These are phyloP conservation scores for Canis aureus DNA, from an alignment of 2,113 vertebrate genomes.

Conservation along the genomic window DNA sequence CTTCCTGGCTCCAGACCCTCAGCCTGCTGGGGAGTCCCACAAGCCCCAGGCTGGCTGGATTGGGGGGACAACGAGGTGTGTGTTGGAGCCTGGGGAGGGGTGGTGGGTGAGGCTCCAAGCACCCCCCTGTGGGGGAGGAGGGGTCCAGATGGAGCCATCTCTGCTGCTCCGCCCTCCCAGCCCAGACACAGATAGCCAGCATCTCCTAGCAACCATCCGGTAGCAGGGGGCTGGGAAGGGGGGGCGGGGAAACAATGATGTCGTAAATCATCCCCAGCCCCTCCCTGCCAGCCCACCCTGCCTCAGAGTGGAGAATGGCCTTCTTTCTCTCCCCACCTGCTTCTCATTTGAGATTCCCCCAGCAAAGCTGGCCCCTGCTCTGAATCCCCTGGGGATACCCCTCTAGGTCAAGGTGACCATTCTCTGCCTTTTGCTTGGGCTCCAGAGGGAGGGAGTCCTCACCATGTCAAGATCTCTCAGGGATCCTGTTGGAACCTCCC, in stretches of 20 bases:
- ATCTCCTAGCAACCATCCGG: constrained; percentile 88
- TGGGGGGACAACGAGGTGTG: background rate
- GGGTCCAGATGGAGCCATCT: constrained; percentile 82
- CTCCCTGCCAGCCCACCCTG: constrained; percentile 35
- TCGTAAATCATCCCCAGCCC: constrained; percentile 84
- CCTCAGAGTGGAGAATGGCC: constrained; percentile 16
- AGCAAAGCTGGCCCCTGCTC: background rate
- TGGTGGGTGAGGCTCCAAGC: background rate
- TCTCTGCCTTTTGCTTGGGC: background rate
- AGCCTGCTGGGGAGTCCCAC: background rate
- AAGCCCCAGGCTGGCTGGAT: background rate
- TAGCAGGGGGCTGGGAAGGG: constrained; percentile 86
- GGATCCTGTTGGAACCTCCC: background rate
- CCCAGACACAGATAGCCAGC: constrained; percentile 71
- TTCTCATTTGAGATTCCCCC: background rate
- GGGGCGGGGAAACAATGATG: constrained; percentile 83
- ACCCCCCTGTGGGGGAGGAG: background rate
- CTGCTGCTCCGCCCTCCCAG: constrained; percentile 72
- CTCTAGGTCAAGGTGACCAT: constrained; percentile 6
- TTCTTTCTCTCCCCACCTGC: constrained; percentile 64
- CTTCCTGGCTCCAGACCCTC: background rate
- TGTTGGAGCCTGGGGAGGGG: background rate
- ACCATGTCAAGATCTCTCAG: background rate
- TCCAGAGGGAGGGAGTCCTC: background rate
- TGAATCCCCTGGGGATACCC: background rate